Percentiles rank a stretch among this genome's conserved stretches.
These are phyloP conservation scores for Formica aserva DNA, from an alignment of 2,888 invertebrate genomes.

Conservation along the genomic window DNA sequence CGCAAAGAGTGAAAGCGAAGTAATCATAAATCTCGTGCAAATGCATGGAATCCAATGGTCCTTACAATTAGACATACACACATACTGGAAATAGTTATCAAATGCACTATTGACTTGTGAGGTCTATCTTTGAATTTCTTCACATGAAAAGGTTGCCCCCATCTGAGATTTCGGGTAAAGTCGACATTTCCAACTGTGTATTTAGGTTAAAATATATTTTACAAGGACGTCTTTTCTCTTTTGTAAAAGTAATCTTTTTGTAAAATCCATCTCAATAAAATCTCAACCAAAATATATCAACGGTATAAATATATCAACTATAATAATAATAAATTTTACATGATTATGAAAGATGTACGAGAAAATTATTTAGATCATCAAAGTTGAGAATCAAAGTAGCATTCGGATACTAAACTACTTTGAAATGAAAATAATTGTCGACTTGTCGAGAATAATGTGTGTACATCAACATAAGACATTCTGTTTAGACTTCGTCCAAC, in stretches of 20 bases:
- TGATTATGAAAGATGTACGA: neutral
- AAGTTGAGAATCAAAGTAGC: neutral
- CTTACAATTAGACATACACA: neutral
- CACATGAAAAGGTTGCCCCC: neutral
- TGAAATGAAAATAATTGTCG: constrained; percentile 67
- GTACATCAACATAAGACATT: constrained; percentile 44
- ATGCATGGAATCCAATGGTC: constrained; percentile 8
- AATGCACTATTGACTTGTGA: neutral
- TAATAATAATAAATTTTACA: constrained; percentile 16
- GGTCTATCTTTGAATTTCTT: neutral
- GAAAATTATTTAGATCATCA: constrained; percentile 1
- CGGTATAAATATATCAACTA: neutral
- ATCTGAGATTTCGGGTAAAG: neutral
- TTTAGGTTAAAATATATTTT: neutral
- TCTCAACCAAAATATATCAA: neutral
- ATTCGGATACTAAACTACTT: neutral
- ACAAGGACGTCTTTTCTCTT: neutral
- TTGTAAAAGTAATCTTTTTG: neutral
- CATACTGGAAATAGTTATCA: constrained; percentile 9
- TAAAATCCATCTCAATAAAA: neutral
- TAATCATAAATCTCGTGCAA: constrained; percentile 9
- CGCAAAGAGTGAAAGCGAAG: neutral
- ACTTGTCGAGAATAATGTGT: constrained; percentile 64
- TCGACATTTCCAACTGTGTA: neutral
- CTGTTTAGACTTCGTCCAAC: constrained; percentile 57